Evolutionary conservation across 35 echinoderm and acorn worm genomes (phyloP), one percentile per base, ranked within the genome.

Genomic region (Apostichopus californicus): DNA sequence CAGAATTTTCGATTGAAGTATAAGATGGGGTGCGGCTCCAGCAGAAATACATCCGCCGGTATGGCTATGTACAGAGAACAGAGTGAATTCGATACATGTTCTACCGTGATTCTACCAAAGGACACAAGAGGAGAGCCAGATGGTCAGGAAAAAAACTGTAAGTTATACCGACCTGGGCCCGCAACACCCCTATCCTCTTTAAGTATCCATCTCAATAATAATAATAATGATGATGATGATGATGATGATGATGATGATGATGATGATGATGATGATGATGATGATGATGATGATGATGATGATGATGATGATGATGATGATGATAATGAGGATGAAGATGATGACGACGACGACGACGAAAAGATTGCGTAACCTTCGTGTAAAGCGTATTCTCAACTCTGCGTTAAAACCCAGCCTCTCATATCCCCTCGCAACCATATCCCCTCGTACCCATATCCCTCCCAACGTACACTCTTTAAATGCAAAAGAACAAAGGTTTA

Each of bases 31-130:
- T 91, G 89, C 59, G 89, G 89, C 8, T 21, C 70, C 7, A 91
- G 89, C 56, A 24, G 73, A 57, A 60, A 26, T 17, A 24, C 26
- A 8, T 5, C 89, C 1, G 22, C 59, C 1, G 89, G 72, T 8
- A 78, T 79, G 73, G 6, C 56, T 5, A 26, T 59, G 13, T 91
- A 91, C 23, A 77, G n/a, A 55, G 89, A 91, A 56, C 89, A 91
- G 28, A 91, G 89, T 26, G 89, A 91, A 24, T 91, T 91, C 6
- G 89, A 91, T 54, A 91, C 89, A 2, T 91, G 89, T 79, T 91
- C 89, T 68, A 78, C 89, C 9, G 77, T 91, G 15, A 59, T 91
- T 24, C 26, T 91, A 54, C 71, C 89, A 20, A 78, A 77, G 54
- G 72, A 79, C 14, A 79, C 26, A 14, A 58, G 89, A 60, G 89